Conservation (phyloP, 2,797 vertebrate species). For the Notolabrus celidotus region DNA sequence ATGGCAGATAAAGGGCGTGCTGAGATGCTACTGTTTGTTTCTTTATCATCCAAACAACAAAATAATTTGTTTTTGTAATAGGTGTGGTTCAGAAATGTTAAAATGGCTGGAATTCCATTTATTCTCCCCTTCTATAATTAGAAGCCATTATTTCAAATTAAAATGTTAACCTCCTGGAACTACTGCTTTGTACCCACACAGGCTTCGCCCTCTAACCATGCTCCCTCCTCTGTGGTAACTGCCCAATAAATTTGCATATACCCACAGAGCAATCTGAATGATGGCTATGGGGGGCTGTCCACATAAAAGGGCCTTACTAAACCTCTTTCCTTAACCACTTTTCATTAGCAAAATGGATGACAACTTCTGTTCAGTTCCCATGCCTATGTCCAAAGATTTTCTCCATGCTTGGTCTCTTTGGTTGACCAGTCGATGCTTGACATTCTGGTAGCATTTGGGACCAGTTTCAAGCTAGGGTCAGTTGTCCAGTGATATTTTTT, state of each 20-base stretch:
- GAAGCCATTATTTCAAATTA: conserved; percentile 16
- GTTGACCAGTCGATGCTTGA: background rate
- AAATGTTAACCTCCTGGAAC: conserved; percentile 24
- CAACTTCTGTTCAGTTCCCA: conserved; percentile 14
- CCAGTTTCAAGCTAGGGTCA: background rate
- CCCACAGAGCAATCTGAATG: conserved; percentile 38
- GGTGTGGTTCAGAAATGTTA: conserved; percentile 35
- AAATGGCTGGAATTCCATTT: conserved; percentile 41
- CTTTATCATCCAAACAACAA: conserved; percentile 57
- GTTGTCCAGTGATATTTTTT: conserved; percentile 7
- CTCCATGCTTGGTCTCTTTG: background rate
- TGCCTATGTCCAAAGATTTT: background rate
- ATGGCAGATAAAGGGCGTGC: conserved; percentile 55
- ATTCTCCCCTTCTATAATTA: conserved; percentile 13
- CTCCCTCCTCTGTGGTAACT: conserved; percentile 16
- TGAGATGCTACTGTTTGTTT: conserved; percentile 53
- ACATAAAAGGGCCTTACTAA: conserved; percentile 31
- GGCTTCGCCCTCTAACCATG: conserved; percentile 8
- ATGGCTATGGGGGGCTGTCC: conserved; percentile 30
- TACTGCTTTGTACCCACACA: background rate
- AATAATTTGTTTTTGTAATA: conserved; percentile 38
- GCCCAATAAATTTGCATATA: conserved; percentile 33
- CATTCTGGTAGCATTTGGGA: background rate
- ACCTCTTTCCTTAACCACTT: conserved; percentile 25
- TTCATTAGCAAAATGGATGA: conserved; percentile 41